Percentiles rank a stretch among this genome's conserved stretches.
These are phyloP conservation scores for Cladopsammia gracilis DNA, from an alignment of 64 coral and sea anemone species.

Conservation along the genomic window DNA sequence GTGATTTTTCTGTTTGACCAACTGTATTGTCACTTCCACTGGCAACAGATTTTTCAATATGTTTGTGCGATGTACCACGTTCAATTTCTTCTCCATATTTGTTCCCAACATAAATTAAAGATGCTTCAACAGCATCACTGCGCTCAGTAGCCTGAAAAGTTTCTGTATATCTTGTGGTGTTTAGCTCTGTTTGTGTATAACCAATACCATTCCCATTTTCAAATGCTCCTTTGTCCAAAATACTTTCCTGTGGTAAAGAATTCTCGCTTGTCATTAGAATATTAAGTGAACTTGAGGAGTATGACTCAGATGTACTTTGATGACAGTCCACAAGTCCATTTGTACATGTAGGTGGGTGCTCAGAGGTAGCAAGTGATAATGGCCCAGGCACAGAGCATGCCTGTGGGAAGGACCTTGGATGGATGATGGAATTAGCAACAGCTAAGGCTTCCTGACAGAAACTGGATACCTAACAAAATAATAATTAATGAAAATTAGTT, in stretches of 20 bases:
- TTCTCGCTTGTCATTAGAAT: neutral
- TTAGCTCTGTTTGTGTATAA: neutral
- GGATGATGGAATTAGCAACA: constrained; percentile 33
- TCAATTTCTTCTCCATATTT: neutral
- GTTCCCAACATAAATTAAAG: neutral
- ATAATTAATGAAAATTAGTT: neutral
- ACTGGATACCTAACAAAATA: constrained; percentile 19
- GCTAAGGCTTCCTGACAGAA: constrained; percentile 39
- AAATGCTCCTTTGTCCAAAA: neutral
- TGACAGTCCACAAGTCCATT: neutral
- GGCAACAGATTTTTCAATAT: neutral
- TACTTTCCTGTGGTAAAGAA: neutral
- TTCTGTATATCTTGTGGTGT: neutral
- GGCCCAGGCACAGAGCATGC: constrained; percentile 17
- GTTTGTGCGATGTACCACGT: neutral
- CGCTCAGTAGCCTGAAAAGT: neutral
- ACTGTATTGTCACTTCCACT: neutral
- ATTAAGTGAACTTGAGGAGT: neutral
- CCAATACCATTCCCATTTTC: neutral
- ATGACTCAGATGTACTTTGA: neutral
- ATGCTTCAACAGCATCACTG: neutral
- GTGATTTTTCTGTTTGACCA: neutral
- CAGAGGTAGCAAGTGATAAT: neutral
- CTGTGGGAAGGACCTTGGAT: constrained; percentile 39
- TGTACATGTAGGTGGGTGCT: neutral